Evolutionary conservation across 2,113 vertebrate species (phyloP).

Genomic region (Poeciliopsis retropinna): DNA sequence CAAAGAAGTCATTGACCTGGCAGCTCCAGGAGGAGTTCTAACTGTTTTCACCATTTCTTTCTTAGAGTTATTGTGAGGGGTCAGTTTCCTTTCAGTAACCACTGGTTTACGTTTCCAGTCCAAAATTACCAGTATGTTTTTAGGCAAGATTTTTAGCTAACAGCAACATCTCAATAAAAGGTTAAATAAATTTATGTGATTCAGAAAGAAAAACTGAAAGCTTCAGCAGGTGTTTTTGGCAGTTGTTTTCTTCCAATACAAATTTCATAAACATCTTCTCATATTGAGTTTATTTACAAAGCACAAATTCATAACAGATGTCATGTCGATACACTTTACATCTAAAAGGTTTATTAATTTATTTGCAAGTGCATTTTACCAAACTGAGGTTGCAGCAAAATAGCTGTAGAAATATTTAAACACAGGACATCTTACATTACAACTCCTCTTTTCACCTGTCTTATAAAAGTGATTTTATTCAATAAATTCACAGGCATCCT

Average conservation of each 20-base stretch:
- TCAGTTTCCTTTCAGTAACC: no score
- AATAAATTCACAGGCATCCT: not conserved
- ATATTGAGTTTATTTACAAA: not conserved
- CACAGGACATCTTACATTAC: not conserved
- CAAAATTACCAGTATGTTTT: no score
- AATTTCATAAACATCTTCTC: not conserved
- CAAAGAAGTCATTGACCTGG: slow-evolving; percentile 30
- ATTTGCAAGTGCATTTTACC: not conserved
- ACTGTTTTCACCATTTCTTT: not conserved
- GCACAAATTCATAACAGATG: not conserved
- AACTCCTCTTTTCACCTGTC: not conserved
- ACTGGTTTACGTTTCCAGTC: no score
- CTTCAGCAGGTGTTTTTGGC: no score
- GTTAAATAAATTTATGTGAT: no score
- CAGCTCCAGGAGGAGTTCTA: not conserved
- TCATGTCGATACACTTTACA: not conserved
- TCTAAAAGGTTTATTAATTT: not conserved
- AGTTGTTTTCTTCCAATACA: not conserved
- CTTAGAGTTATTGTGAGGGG: not conserved
- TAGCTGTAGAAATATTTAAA: slow-evolving; percentile 26
- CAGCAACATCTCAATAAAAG: no score
- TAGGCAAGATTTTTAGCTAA: no score
- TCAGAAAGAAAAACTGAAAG: no score
- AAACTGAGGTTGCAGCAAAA: slow-evolving; percentile 41
- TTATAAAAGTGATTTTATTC: not conserved